Evolutionary conservation across 2,113 vertebrate species (phyloP).

Genomic region (Clinocottus analis): DNA sequence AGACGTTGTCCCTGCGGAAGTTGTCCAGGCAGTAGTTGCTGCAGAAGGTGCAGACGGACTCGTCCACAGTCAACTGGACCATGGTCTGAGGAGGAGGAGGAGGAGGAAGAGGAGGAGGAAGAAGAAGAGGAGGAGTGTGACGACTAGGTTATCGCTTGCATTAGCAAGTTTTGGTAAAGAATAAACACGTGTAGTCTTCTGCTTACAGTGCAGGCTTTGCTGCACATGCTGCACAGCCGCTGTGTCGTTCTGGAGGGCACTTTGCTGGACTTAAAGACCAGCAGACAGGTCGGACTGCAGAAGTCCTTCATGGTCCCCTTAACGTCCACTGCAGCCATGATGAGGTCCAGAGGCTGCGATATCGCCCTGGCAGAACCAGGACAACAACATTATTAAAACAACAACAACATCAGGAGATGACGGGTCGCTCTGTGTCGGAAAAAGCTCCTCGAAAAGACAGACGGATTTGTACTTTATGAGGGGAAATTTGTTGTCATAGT

Average conservation of each 20-base stretch:
- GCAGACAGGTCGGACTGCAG: slow-evolving; percentile 91
- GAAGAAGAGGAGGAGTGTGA: background rate
- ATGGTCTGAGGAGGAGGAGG: slow-evolving; percentile 77
- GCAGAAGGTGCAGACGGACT: slow-evolving; percentile 89
- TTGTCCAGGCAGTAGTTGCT: slow-evolving; percentile 88
- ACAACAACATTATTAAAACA: background rate
- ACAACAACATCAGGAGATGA: background rate
- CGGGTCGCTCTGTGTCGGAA: background rate
- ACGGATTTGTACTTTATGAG: too few species aligned
- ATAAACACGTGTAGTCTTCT: background rate
- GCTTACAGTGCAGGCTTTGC: slow-evolving; percentile 88
- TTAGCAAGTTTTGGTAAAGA: background rate
- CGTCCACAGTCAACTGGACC: slow-evolving; percentile 88
- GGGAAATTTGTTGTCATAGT: too few species aligned
- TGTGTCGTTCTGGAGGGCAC: background rate
- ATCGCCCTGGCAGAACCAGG: slow-evolving; percentile 82
- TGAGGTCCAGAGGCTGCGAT: slow-evolving; percentile 89
- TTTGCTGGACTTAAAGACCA: slow-evolving; percentile 82
- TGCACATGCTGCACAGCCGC: slow-evolving; percentile 89
- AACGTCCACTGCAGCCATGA: slow-evolving; percentile 91
- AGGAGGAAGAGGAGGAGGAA: background rate
- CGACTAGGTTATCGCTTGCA: background rate
- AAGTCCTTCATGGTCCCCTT: slow-evolving; percentile 90
- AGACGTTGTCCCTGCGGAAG: slow-evolving; percentile 88
- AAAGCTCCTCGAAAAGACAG: too few species aligned